These are phyloP conservation scores for Eristalis pertinax DNA, from an alignment of 2,888 invertebrate genomes.

Conservation along the genomic window DNA sequence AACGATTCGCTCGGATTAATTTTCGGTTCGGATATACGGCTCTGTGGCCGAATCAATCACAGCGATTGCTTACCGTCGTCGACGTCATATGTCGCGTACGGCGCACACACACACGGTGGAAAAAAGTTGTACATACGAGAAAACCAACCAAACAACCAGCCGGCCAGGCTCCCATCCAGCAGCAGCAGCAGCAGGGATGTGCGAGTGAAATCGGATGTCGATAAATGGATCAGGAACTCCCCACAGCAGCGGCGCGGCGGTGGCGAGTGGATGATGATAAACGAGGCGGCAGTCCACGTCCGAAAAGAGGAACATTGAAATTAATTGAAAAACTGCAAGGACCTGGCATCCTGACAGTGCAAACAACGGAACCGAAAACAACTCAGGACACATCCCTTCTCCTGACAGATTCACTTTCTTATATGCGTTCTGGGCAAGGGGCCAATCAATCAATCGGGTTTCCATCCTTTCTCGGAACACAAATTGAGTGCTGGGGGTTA, in stretches of 20 bases:
- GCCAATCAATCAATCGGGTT: background rate
- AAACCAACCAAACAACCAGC: background rate
- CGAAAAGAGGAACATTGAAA: slow-evolving; percentile 14
- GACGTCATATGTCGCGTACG: background rate
- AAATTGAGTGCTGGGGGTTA: background rate
- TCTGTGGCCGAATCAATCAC: slow-evolving; percentile 40
- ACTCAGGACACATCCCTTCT: background rate
- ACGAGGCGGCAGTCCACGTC: background rate
- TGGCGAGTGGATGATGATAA: background rate
- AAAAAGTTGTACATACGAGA: slow-evolving; percentile 7
- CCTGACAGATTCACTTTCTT: background rate
- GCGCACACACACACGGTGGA: background rate
- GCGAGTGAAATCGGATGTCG: slow-evolving; percentile 35
- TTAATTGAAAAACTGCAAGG: slow-evolving; percentile 44
- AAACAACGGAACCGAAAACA: background rate
- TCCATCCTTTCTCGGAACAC: background rate
- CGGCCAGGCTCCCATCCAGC: background rate
- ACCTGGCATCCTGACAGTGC: slow-evolving; percentile 15
- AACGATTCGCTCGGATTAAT: slow-evolving; percentile 41
- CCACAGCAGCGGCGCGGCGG: background rate
- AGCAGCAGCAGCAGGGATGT: background rate
- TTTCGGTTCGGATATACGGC: slow-evolving; percentile 16
- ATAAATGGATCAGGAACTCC: slow-evolving; percentile 49
- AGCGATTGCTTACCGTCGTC: slow-evolving; percentile 13
- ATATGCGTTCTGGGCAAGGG: background rate